Base-by-base conservation (phyloP, 2,113 vertebrate species). In the Carassius gibelio region DNA sequence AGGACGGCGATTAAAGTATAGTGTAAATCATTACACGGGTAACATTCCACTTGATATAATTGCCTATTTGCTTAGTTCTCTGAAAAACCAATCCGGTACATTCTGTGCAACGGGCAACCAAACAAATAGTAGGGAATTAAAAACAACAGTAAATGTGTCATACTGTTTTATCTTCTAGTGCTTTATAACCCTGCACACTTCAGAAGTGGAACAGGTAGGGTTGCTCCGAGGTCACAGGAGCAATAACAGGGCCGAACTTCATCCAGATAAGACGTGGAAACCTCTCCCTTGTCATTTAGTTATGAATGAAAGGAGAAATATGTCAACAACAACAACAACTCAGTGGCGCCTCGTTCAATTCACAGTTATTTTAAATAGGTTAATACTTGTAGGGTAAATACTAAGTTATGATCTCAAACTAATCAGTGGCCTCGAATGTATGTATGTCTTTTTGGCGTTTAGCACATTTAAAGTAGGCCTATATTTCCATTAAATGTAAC, bases 131-230 rank as follows among this genome's bases (percentile, higher is more conserved):
- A 23, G 13, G 59, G 9, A 74, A 74, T 48, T 42, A 48, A 48
- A 74, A 52, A 76, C 74, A 76, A 50, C 72, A 75, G 55, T 76
- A 76, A 55, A 52, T 55, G 48, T 76, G 75, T 76, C 75, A 55
- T 19, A 45, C 3, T 17, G 48, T 11, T 66, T 66, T 81, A 62
- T 26, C 21, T 48, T 48, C 38, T 11, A 19, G 15, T 11, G 15
- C 34, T 66, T 81, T 48, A 81, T 79, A 4, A 62, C 77, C 9
- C 42, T 17, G 62, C 79, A 52, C 15, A 30, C 42, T 81, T 81
- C 79, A 68, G 23, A 66, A 21, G 42, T 50, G 42, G 77, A 42
- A 45, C 57, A 64, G 17, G 77, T 64, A 62, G 59, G 57, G 61
- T 64, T 64, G 55, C 36, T 26, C 13, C 3, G 4, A 45, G 57